A percentile compares a stretch with the other conserved stretches of the same genome.
Evolutionary conservation across 2,888 invertebrate genomes (phyloP).

Genomic region (Cantharis flavilabris): DNA sequence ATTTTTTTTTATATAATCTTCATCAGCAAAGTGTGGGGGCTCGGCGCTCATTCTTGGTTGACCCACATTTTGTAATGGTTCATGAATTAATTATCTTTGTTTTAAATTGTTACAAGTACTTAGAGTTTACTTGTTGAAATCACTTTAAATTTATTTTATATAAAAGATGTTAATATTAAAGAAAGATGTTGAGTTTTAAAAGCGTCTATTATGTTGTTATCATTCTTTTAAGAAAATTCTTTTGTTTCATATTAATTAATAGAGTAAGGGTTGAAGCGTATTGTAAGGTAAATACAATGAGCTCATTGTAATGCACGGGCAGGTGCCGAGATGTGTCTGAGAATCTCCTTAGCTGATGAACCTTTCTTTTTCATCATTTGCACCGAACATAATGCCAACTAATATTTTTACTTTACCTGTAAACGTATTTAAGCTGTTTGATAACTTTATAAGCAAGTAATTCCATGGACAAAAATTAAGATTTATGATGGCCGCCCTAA

Average conservation of each 20-base stretch:
- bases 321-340: conserved; percentile 46
- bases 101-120: neutral
- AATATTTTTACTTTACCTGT: neutral
- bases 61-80: neutral
- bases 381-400: conserved; percentile 17
- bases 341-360: conserved; percentile 44
- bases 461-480: conserved; percentile 1
- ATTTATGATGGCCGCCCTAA: neutral
- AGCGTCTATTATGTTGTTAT: conserved; percentile 28
- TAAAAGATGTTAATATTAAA: conserved; percentile 9
- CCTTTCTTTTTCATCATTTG: conserved; percentile 35
- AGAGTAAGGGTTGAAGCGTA: conserved; percentile 34
- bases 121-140: conserved; percentile 8
- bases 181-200: conserved; percentile 13
- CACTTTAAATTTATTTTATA: conserved; percentile 2
- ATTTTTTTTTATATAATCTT: neutral
- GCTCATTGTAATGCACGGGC: conserved; percentile 46
- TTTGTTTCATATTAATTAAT: conserved; percentile 40
- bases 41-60: neutral
- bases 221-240: conserved; percentile 31
- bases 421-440: neutral
- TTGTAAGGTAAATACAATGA: conserved; percentile 41
- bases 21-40: neutral
- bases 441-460: conserved; percentile 8
- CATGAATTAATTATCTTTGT: neutral